Evolutionary conservation across 1,140 invertebrate genomes (phyloP).

Genomic region (Capitella teleta): DNA sequence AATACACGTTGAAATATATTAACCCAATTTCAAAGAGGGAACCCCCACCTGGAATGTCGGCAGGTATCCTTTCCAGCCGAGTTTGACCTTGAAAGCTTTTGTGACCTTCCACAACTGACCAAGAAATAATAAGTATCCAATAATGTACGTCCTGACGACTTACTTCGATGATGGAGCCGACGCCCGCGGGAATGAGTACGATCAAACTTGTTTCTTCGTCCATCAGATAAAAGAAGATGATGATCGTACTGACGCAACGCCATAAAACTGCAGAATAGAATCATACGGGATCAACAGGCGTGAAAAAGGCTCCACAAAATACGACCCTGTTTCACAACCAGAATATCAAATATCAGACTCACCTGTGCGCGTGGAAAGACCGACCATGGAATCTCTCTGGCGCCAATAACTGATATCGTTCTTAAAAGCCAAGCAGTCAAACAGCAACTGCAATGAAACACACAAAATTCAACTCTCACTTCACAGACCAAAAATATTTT

Average conservation of each 20-base stretch:
- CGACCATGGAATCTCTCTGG: slow-evolving; percentile 67
- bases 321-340: no score
- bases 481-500: slow-evolving; percentile 2
- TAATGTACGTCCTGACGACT: no score
- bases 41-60: not conserved
- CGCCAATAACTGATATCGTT: slow-evolving; percentile 95
- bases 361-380: slow-evolving; percentile 69
- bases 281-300: not conserved
- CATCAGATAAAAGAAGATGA: slow-evolving; percentile 88
- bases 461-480: not conserved
- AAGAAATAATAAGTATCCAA: not conserved
- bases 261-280: slow-evolving; percentile 56
- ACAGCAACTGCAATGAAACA: slow-evolving; percentile 62
- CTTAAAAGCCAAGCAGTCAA: slow-evolving; percentile 95
- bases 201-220: slow-evolving; percentile 87
- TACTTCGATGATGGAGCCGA: slow-evolving; percentile 73
- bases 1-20: slow-evolving; percentile 1
- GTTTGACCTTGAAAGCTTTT: slow-evolving; percentile 68
- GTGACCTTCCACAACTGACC: slow-evolving; percentile 81
- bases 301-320: no score
- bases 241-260: slow-evolving; percentile 80
- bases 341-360: no score
- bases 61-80: slow-evolving; percentile 20
- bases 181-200: slow-evolving; percentile 72
- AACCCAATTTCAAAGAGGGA: not conserved